A percentile compares a stretch with the other conserved stretches of the same genome.
Conservation (phyloP, 1,140 invertebrate species). For the Coenobita brevimanus region DNA sequence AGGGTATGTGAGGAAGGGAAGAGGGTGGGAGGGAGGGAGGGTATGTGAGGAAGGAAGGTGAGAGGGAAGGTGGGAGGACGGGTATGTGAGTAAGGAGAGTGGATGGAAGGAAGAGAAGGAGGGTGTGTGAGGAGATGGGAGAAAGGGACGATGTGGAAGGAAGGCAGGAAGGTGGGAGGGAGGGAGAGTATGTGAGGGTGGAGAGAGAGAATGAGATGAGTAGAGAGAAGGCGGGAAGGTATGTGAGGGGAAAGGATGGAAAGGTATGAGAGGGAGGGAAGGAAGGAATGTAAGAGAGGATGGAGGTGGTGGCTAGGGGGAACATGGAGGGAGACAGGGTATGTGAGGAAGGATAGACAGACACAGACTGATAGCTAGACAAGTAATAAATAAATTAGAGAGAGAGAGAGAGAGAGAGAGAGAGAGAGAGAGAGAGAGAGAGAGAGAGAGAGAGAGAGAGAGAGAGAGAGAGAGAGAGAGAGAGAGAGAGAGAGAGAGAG, state of each 20-base stretch:
- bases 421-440: not conserved
- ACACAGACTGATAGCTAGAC: not conserved
- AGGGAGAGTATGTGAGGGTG: not conserved
- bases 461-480: constrained; percentile 5
- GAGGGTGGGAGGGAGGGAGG: not conserved
- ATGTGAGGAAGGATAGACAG: not conserved
- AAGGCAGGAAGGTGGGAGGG: not conserved
- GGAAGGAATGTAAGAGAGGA: not conserved
- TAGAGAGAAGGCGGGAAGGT: not conserved
- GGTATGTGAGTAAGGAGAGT: not conserved
- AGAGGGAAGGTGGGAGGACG: not conserved
- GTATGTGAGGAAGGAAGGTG: not conserved
- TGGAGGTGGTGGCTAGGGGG: no score
- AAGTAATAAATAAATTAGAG: not conserved
- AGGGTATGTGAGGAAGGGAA: not conserved
- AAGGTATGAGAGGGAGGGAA: not conserved
- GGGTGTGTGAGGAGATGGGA: no score
- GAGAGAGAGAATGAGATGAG: not conserved
- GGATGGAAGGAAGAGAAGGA: not conserved
- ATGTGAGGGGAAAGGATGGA: not conserved
- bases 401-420: not conserved
- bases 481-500: constrained; percentile 11
- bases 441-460: not conserved
- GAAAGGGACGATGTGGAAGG: not conserved
- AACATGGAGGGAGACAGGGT: not conserved